Percentiles rank a stretch among this genome's conserved stretches.
phyloP scores from a whole-genome alignment of 64 coral and sea anemone genomes.

The Actinia equina region DNA sequence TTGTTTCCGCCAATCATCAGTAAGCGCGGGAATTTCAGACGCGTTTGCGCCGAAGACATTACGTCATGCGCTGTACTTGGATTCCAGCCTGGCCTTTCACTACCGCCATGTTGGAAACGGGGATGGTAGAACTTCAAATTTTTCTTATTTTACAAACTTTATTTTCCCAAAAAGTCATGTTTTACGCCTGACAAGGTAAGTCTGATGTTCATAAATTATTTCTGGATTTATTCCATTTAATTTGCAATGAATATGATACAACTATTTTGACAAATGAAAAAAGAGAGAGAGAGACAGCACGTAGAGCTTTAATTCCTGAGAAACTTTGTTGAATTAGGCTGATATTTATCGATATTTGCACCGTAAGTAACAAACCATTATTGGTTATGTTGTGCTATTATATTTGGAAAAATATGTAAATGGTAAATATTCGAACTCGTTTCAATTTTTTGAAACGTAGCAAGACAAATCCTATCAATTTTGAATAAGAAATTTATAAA shows the following conservation, averaged over 20 bases:
- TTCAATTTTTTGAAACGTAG: too few species aligned
- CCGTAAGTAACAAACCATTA: too few species aligned
- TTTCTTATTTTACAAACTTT: neutral
- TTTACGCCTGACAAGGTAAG: neutral
- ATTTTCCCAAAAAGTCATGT: neutral
- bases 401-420: too few species aligned
- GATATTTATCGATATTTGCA: too few species aligned
- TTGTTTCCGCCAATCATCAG: neutral
- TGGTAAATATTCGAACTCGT: too few species aligned
- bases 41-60: neutral
- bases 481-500: too few species aligned
- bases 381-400: too few species aligned
- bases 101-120: neutral
- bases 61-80: conserved; percentile 7
- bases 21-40: conserved; percentile 9
- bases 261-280: neutral
- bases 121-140: neutral
- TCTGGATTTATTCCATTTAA: neutral
- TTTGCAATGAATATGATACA: neutral
- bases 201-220: neutral
- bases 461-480: too few species aligned
- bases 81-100: neutral
- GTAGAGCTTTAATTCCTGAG: too few species aligned
- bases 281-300: too few species aligned
- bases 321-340: too few species aligned